Evolutionary conservation across 2,888 invertebrate genomes (phyloP).

Genomic region (Pachydiplax longipennis): DNA sequence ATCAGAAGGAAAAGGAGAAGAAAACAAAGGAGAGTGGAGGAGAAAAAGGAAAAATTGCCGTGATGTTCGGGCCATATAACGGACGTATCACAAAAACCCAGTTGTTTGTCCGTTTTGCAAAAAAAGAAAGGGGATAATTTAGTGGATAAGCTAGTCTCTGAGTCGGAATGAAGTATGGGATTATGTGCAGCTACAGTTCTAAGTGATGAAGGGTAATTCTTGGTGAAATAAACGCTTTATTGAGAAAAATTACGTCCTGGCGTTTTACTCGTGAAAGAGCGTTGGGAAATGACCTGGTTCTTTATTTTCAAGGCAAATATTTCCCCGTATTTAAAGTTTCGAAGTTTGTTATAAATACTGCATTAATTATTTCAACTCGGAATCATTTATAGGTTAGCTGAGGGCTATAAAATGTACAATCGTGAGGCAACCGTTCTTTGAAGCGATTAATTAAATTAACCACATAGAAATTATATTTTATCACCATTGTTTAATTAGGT

Average conservation of each 20-base stretch:
- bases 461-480: too few relatives aligned
- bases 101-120: not conserved
- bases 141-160: slow-evolving; percentile 1
- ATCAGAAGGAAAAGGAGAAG: not conserved
- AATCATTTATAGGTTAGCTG: too few relatives aligned
- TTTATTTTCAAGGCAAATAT: too few relatives aligned
- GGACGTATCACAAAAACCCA: slow-evolving; percentile 3
- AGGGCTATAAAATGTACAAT: too few relatives aligned
- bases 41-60: not conserved
- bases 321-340: too few relatives aligned
- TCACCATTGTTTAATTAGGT: too few relatives aligned
- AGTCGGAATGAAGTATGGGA: slow-evolving; percentile 3
- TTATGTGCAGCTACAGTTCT: not conserved
- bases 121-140: not conserved
- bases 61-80: not conserved
- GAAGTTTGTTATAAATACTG: too few relatives aligned
- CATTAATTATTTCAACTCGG: too few relatives aligned
- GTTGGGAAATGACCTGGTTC: too few relatives aligned
- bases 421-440: too few relatives aligned
- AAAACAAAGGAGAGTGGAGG: not conserved
- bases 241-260: not conserved
- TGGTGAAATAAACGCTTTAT: not conserved
- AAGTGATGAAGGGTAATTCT: slow-evolving; percentile 11
- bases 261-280: not conserved
- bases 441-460: too few relatives aligned